Base-by-base conservation (phyloP, 2,797 vertebrate species). In the Poeciliopsis presidionis region DNA sequence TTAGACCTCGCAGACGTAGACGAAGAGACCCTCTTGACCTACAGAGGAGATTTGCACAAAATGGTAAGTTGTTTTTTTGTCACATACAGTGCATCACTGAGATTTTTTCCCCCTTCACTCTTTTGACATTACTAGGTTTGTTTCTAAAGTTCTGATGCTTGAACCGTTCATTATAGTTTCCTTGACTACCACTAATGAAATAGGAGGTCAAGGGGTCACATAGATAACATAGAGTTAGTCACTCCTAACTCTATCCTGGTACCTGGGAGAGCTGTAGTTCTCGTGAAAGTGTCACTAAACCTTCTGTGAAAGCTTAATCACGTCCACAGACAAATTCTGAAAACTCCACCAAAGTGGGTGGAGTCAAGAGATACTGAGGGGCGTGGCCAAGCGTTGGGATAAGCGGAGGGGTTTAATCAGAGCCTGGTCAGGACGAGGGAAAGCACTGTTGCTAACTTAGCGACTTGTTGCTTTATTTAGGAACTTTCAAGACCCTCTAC, bases 1-100 rank as follows among this genome's bases (percentile, higher is more conserved):
- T 7, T 0, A 20, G 87, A 77, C 11, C 92, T 93, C 33, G 85
- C 36, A n/a, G 39, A 79, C 22, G 77, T 84, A 12, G 93, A 94
- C 6, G 74, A 80, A 7, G 1, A 89, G 79, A 39, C 90, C 79
- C 90, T 88, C 84, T 73, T 82, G 79, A 89, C 72, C n/a, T 97
- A 97, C 90, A 92, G 7, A 11, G 92, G 92, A 55, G 91, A 93
- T 25, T 93, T 97, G 75, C 87, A 93, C 74, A 84, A 75, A 71
- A 91, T 93, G 91, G 94, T 88, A 73, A 73, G 81, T 79, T 30
- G 49, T 3, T 8, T 43, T 65, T 36, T 25, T 22, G 49, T 30
- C 1, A 4, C 16, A 61, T 36, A 7, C 18, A 45, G 8, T 11
- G 61, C 14, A 30, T 20, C 41, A 14, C 14, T 33, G 28, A 33